Evolutionary conservation across 2,113 vertebrate species (phyloP).

Genomic region (Daubentonia madagascariensis): DNA sequence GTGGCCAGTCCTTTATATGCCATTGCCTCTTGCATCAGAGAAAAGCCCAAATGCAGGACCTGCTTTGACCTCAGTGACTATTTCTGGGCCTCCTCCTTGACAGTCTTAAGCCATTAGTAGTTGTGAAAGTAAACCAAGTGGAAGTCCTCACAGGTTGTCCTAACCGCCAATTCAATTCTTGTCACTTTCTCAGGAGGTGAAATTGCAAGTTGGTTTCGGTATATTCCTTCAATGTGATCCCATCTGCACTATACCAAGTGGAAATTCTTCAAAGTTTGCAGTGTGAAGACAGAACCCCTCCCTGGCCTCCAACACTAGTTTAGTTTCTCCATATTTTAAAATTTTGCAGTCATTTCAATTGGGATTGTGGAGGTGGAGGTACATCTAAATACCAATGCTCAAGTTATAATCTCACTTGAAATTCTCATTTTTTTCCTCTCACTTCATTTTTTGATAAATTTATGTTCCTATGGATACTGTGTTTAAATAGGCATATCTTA

Average conservation of each 20-base stretch:
- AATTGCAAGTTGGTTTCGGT: constrained; percentile 5
- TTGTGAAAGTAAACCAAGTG: not conserved
- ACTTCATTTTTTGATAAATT: constrained; percentile 56
- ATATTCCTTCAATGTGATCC: not conserved
- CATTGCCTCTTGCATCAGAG: not conserved
- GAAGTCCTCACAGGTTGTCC: constrained; percentile 15
- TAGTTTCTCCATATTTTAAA: not conserved
- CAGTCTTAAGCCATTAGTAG: not conserved
- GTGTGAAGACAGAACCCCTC: not conserved
- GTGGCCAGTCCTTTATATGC: not conserved
- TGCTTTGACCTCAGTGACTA: not conserved
- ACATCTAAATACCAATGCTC: constrained; percentile 28
- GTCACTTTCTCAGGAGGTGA: not conserved
- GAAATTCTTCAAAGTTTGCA: not conserved
- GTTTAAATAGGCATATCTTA: constrained; percentile 54
- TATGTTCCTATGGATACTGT: constrained; percentile 54
- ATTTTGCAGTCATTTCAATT: constrained; percentile 29
- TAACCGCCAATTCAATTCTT: constrained; percentile 15
- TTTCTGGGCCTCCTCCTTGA: not conserved
- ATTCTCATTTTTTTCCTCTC: constrained; percentile 32
- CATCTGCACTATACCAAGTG: not conserved
- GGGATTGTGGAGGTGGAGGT: not conserved
- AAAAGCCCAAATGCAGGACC: not conserved
- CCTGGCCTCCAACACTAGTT: not conserved
- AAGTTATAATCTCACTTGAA: constrained; percentile 39